These are phyloP conservation scores for Mactromeris polynyma DNA, from an alignment of 2,888 invertebrate genomes.

Conservation along the genomic window DNA sequence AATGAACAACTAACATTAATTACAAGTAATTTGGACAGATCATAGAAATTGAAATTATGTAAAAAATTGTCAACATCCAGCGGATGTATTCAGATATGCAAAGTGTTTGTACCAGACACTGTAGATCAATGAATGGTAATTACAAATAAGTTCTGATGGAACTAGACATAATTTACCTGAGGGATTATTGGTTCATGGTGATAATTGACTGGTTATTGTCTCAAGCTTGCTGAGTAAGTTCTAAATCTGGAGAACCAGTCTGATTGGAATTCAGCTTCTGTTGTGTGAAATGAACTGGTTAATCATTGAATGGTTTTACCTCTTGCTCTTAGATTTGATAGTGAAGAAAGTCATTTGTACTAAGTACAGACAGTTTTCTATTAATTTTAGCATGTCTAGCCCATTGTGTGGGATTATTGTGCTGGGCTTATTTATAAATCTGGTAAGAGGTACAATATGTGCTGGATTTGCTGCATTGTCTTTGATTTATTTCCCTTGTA, in stretches of 20 bases:
- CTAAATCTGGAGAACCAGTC: slow-evolving; percentile 7
- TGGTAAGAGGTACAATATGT: neutral
- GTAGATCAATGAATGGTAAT: slow-evolving; percentile 10
- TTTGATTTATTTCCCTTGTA: neutral
- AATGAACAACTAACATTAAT: too few species aligned
- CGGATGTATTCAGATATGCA: neutral
- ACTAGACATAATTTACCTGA: slow-evolving; percentile 25
- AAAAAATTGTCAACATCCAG: neutral
- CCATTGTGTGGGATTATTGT: neutral
- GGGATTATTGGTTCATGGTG: slow-evolving; percentile 27
- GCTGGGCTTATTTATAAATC: neutral
- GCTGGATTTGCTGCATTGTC: too few species aligned
- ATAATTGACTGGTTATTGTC: slow-evolving; percentile 39
- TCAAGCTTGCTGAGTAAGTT: neutral
- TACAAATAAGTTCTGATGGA: neutral
- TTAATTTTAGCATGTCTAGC: neutral
- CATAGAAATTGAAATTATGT: neutral
- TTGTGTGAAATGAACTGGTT: neutral
- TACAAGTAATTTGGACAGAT: neutral
- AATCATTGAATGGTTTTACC: neutral
- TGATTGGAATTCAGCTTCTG: neutral
- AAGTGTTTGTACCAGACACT: neutral
- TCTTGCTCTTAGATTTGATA: neutral
- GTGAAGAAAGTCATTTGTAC: slow-evolving; percentile 8
- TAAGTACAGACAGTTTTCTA: neutral